Conservation (phyloP, 2,113 vertebrate species). For the Mirza zaza region DNA sequence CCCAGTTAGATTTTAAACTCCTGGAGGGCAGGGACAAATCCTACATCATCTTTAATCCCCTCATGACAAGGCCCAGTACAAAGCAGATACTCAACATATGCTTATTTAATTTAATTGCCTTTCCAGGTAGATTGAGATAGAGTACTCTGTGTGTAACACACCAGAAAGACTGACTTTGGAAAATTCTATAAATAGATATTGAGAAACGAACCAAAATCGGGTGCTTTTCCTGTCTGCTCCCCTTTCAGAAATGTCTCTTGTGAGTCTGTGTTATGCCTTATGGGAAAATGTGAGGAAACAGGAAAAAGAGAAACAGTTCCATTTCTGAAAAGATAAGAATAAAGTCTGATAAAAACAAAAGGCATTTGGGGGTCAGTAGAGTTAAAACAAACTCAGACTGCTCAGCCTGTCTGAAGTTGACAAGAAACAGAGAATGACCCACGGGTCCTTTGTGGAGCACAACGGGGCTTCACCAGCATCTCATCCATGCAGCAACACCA, state of each 20-base stretch:
- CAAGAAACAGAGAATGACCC: slow-evolving; percentile 78
- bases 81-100: slow-evolving; percentile 22
- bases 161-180: not conserved
- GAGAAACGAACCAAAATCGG: slow-evolving; percentile 19
- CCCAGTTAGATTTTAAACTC: slow-evolving; percentile 59
- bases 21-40: slow-evolving; percentile 43
- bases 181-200: slow-evolving; percentile 59
- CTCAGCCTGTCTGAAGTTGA: slow-evolving; percentile 69
- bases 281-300: slow-evolving; percentile 50
- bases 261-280: slow-evolving; percentile 30
- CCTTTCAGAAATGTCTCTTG: slow-evolving; percentile 33
- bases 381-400: slow-evolving; percentile 74
- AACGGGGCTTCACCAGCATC: slow-evolving; percentile 58
- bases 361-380: slow-evolving; percentile 18
- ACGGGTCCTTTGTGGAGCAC: not conserved
- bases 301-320: slow-evolving; percentile 55
- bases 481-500: slow-evolving; percentile 42
- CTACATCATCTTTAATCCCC: not conserved
- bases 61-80: slow-evolving; percentile 15
- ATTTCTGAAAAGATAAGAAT: slow-evolving; percentile 70
- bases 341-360: slow-evolving; percentile 75
- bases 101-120: not conserved
- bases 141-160: not conserved
- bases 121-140: not conserved
- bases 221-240: slow-evolving; percentile 2